Base-by-base conservation (phyloP, 2,888 invertebrate genomes). In the Siphonodentalium dalli region DNA sequence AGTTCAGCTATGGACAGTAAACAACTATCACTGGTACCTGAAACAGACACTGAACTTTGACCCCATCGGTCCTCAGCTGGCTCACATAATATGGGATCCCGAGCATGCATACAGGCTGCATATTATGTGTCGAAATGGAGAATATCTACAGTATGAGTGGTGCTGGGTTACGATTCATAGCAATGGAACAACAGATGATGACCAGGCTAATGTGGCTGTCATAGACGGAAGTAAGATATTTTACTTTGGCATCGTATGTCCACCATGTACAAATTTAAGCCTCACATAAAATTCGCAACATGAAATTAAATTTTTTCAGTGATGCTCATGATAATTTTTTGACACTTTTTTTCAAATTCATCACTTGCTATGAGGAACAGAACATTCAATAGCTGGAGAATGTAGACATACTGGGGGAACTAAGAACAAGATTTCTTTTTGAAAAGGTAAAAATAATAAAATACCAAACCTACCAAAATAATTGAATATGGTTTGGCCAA, bases 11-110 rank as follows among this genome's bases (percentile, higher is more conserved):
- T 95, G 90, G 85, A 90, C 89, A 2, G 86, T 87, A 38, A 87
- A 87, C 40, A 96, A 96, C 83, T 93, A 92, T 77, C 90, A 92
- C 72, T 95, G 94, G 94, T 93, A 93, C 79, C 81, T 90, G 24
- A 95, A 95, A 78, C 90, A 92, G 69, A 86, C 85, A 31, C 79
- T 92, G 18, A 72, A 72, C 27, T 90, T 89, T 67, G 82, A 3
- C 82, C 83, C 59, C 79, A 54, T 60, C 11, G 56, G 60, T 11
- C 65, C 65, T 13, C n/a, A n/a, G n/a, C 56, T 71, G 13, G 73
- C 68, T 56, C 67, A 65, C n/a, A 56, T 81, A 15, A 48, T 58
- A 29, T 84, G 83, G 83, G 82, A 83, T 61, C 66, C 72, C 20
- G 77, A 78, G 48, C 73, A 78, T 50, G 67, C 74, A 44, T 68